Base-by-base conservation (phyloP, 2,113 vertebrate genomes). In the Clarias magur region DNA sequence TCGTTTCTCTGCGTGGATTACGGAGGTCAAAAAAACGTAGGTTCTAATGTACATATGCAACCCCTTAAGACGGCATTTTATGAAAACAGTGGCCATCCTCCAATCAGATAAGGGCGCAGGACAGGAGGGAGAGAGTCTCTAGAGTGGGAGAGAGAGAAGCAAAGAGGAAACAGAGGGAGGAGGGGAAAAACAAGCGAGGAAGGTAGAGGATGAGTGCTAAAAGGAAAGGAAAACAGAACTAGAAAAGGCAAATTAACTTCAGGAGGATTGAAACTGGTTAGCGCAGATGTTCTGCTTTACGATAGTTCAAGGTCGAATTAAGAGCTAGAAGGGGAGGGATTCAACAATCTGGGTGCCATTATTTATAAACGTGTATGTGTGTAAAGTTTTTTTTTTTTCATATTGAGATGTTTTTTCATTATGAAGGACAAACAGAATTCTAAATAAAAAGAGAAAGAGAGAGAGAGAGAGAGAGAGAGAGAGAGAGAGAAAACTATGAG, bases 11-110 rank as follows among this genome's bases (percentile, higher is more conserved):
- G 54, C 79, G 38, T 60, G 79, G 27, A 80, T 60, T 60, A 59
- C 79, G 53, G 53, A 88, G 85, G 80, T 90, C 83, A 89, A 86
- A 84, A 60, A 78, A 59, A 76, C 59, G 16, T 70, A 67, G 75
- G 88, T 89, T 92, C 95, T 94, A 94, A 94, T 93, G 92, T 94
- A 95, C 94, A 95, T 95, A 94, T 95, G 94, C 94, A 94, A 95
- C 89, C 91, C 92, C 92, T 95, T 95, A 95, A 94, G 95, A 94
- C 93, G 93, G 92, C 90, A 90, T 92, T 94, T 94, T 95, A 93
- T 94, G 91, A 93, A 95, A 95, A 94, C 92, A 94, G 94, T 94
- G 95, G 95, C 95, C 82, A 79, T 9, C 89, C 86, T 93, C 94
- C 95, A 91, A 96, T 96, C 95, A 94, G 95, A 96, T 95, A 95